Evolutionary conservation across 2,113 vertebrate genomes (phyloP).

Genomic region (Pluvialis apricaria): DNA sequence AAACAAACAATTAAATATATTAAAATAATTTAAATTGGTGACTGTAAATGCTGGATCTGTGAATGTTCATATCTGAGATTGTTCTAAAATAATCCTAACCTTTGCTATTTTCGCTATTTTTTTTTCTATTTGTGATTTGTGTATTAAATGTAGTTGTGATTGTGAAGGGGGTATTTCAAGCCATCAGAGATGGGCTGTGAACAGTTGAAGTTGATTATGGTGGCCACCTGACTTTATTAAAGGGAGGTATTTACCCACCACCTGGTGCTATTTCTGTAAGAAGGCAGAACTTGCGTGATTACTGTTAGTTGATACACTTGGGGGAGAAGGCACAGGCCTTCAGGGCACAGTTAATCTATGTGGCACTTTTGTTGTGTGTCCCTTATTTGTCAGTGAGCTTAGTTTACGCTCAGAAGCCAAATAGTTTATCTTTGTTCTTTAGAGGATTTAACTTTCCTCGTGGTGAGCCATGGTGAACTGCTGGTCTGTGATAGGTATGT

Average conservation of each 20-base stretch:
- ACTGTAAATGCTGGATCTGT: neutral
- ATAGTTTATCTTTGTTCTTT: neutral
- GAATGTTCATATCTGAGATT: neutral
- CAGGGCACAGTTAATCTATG: neutral
- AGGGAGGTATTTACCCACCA: neutral
- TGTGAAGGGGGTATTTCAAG: neutral
- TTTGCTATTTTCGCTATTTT: neutral
- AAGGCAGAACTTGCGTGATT: neutral
- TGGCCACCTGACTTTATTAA: neutral
- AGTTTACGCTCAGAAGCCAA: neutral
- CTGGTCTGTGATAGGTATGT: neutral
- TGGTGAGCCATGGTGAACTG: neutral
- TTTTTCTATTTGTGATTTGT: neutral
- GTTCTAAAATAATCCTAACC: neutral
- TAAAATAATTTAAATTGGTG: neutral
- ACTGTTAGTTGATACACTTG: neutral
- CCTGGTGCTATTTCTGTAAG: neutral
- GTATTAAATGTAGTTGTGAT: neutral
- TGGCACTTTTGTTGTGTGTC: neutral
- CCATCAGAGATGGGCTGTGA: neutral
- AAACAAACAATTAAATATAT: fast-evolving
- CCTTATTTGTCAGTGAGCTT: fast-evolving
- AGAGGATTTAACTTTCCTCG: neutral
- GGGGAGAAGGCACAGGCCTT: neutral
- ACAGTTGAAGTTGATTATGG: neutral